Percentiles rank a stretch among this genome's conserved stretches.
Evolutionary conservation across 2,113 vertebrate genomes (phyloP).

Genomic region (Epinephelus fuscoguttatus): DNA sequence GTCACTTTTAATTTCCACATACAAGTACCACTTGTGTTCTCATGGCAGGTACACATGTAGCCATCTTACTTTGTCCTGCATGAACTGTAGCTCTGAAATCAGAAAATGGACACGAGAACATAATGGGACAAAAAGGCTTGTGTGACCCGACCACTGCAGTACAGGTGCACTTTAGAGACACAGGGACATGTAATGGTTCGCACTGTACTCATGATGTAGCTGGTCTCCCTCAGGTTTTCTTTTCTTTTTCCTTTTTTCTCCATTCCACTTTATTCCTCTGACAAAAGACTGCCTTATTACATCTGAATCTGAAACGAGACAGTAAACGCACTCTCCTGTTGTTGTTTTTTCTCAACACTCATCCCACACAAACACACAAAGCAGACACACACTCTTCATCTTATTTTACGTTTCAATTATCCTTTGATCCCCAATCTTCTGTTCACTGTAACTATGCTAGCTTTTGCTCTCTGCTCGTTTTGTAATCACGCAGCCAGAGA

Average conservation of each 20-base stretch:
- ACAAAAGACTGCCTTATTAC: constrained; percentile 72
- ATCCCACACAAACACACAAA: constrained; percentile 37
- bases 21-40: constrained; percentile 22
- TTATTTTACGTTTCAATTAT: constrained; percentile 68
- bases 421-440: constrained; percentile 70
- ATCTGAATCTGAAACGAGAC: constrained; percentile 54
- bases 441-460: constrained; percentile 63
- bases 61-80: constrained; percentile 36
- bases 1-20: constrained; percentile 65
- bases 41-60: constrained; percentile 52
- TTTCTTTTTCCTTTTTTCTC: constrained; percentile 1
- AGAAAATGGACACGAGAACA: constrained; percentile 21
- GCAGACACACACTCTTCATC: constrained; percentile 28
- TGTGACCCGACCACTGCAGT: constrained; percentile 32
- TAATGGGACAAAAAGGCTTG: constrained; percentile 9
- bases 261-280: constrained; percentile 46
- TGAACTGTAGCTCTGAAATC: constrained; percentile 42
- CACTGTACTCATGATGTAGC: constrained; percentile 63
- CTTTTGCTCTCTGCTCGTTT: constrained; percentile 70
- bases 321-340: constrained; percentile 65
- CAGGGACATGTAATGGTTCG: constrained; percentile 37
- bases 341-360: constrained; percentile 72
- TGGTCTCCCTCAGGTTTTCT: constrained; percentile 67
- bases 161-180: constrained; percentile 57
- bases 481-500: constrained; percentile 62